Conservation (phyloP, 1,140 invertebrate genomes). For the Diplogasteroides magnus region DNA sequence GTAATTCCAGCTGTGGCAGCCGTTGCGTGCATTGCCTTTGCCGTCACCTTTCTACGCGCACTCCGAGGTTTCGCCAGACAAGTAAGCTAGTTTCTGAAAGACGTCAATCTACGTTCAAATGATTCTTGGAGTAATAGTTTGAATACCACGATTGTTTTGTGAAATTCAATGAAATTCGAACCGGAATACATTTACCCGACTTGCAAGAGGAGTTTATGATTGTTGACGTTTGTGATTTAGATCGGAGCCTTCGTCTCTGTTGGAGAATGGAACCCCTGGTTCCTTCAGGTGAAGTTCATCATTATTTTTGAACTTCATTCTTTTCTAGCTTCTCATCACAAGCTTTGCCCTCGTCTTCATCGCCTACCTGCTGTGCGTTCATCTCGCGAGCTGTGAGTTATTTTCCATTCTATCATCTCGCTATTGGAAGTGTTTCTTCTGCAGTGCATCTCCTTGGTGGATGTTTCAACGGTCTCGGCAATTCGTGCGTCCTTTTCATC, state of each 20-base stretch:
- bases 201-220: neutral
- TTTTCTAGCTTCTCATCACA: too few relatives aligned
- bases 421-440: neutral
- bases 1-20: too few relatives aligned
- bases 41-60: neutral
- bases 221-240: conserved; percentile 4
- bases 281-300: conserved; percentile 4
- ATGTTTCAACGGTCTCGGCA: neutral
- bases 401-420: neutral
- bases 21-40: neutral
- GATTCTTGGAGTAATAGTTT: neutral
- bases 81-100: neutral
- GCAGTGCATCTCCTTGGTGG: neutral
- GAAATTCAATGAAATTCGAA: too few relatives aligned
- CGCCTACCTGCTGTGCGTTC: conserved; percentile 13
- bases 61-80: neutral
- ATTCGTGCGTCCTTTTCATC: conserved; percentile 13
- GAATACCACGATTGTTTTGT: too few relatives aligned
- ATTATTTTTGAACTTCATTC: too few relatives aligned
- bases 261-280: conserved; percentile 2
- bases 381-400: conserved; percentile 4
- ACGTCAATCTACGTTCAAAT: neutral
- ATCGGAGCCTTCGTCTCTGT: conserved; percentile 12
- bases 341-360: conserved; percentile 4
- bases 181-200: neutral